Evolutionary conservation across 1,140 invertebrate genomes (phyloP).

Genomic region (Monochamus saltuarius): DNA sequence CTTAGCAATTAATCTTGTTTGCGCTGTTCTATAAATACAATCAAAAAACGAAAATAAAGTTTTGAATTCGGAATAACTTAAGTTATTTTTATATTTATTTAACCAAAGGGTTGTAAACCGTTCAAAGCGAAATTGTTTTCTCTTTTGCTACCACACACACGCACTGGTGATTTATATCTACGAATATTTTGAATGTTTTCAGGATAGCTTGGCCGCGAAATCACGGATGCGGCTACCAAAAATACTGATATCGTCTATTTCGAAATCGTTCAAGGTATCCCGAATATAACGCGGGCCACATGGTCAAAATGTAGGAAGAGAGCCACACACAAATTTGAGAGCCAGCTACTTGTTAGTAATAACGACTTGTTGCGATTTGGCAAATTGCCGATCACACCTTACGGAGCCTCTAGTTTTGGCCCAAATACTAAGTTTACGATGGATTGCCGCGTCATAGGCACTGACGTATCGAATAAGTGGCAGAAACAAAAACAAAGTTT

Average conservation of each 20-base stretch:
- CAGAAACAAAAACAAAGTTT: background rate
- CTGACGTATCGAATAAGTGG: background rate
- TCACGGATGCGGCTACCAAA: conserved; percentile 16
- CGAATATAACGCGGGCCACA: conserved; percentile 23
- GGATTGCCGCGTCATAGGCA: background rate
- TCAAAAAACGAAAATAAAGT: too few relatives aligned
- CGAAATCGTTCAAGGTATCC: conserved; percentile 11
- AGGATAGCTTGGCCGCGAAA: background rate
- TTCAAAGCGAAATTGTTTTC: too few relatives aligned
- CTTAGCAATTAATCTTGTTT: too few relatives aligned
- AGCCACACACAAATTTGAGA: background rate
- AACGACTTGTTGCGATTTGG: conserved; percentile 33
- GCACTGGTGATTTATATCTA: background rate
- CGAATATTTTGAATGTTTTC: background rate
- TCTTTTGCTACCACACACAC: background rate
- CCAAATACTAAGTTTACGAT: conserved; percentile 21
- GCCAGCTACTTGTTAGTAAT: conserved; percentile 39
- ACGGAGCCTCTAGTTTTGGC: conserved; percentile 33
- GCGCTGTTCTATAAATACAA: too few relatives aligned
- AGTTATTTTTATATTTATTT: too few relatives aligned
- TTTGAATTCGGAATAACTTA: too few relatives aligned
- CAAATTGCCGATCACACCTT: conserved; percentile 43
- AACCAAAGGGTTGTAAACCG: too few relatives aligned
- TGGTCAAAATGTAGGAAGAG: conserved; percentile 21
- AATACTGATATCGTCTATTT: conserved; percentile 23